Conservation (phyloP, 2,797 vertebrate genomes). For the Ptychobarbus kaznakovi region DNA sequence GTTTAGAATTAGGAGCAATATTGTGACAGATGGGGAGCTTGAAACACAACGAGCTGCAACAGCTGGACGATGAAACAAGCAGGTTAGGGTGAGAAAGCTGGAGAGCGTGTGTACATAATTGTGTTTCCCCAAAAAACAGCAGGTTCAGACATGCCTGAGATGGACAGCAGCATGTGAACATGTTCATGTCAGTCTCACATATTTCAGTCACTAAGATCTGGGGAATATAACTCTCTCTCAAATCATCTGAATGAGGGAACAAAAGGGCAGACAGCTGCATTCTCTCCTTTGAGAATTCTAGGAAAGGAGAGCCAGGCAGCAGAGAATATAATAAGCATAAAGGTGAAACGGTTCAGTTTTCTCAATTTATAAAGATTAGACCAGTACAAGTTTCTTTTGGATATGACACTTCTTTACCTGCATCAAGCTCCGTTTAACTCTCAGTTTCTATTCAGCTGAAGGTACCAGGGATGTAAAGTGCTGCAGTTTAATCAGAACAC, state of each 20-base stretch:
- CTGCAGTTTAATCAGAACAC: slow-evolving; percentile 31
- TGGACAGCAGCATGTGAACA: slow-evolving; percentile 14
- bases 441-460: slow-evolving; percentile 47
- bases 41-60: slow-evolving; percentile 17
- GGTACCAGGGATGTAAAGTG: neutral
- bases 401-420: neutral
- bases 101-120: neutral
- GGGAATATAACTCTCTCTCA: slow-evolving; percentile 15
- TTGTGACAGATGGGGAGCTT: slow-evolving; percentile 27
- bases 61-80: slow-evolving; percentile 30
- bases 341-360: slow-evolving; percentile 4
- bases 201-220: slow-evolving; percentile 18
- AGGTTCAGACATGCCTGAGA: slow-evolving; percentile 35
- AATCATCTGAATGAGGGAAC: slow-evolving; percentile 14
- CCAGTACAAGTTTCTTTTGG: neutral
- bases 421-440: neutral
- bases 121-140: slow-evolving; percentile 7
- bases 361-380: neutral
- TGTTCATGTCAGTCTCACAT: slow-evolving; percentile 45
- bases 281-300: slow-evolving; percentile 29
- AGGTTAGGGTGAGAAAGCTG: neutral
- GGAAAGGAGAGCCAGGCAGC: slow-evolving; percentile 1
- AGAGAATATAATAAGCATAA: slow-evolving; percentile 7
- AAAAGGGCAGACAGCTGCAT: slow-evolving; percentile 30
- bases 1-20: neutral